A percentile compares a stretch with the other conserved stretches of the same genome.
Conservation (phyloP, 2,797 vertebrate genomes). For the Zalophus californianus region DNA sequence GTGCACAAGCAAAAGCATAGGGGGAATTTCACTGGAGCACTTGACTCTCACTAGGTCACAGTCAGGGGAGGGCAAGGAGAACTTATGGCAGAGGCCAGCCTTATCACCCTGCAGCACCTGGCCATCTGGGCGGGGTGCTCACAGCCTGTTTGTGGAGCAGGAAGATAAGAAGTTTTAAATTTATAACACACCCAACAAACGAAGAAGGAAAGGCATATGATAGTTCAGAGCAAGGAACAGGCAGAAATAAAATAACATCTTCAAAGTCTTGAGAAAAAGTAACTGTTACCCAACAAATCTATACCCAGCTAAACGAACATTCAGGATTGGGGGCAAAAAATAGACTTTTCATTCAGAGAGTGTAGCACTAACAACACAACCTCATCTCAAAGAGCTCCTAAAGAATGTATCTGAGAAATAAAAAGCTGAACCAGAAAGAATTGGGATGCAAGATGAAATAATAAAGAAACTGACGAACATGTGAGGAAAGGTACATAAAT, state of each 20-base stretch:
- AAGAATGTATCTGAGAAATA: neutral
- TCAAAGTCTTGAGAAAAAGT: neutral
- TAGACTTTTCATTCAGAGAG: neutral
- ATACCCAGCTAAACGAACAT: neutral
- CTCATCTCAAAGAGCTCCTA: neutral
- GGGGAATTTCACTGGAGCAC: neutral
- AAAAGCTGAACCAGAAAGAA: neutral
- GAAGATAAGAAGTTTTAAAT: neutral
- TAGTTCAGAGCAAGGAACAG: neutral
- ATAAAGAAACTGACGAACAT: neutral
- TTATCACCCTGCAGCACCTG: neutral
- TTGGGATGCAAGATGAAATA: neutral
- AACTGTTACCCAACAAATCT: neutral
- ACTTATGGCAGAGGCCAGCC: neutral
- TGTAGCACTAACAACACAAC: neutral
- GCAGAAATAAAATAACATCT: neutral
- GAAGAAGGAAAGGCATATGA: neutral
- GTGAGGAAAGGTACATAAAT: neutral
- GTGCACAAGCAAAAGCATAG: neutral
- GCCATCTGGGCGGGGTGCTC: neutral
- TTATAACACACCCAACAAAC: neutral
- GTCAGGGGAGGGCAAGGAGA: neutral
- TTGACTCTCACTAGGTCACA: neutral
- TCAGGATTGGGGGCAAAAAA: neutral
- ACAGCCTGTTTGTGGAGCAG: neutral